Evolutionary conservation across 2,797 vertebrate genomes (phyloP).

Genomic region (Eupleurogrammus muticus): DNA sequence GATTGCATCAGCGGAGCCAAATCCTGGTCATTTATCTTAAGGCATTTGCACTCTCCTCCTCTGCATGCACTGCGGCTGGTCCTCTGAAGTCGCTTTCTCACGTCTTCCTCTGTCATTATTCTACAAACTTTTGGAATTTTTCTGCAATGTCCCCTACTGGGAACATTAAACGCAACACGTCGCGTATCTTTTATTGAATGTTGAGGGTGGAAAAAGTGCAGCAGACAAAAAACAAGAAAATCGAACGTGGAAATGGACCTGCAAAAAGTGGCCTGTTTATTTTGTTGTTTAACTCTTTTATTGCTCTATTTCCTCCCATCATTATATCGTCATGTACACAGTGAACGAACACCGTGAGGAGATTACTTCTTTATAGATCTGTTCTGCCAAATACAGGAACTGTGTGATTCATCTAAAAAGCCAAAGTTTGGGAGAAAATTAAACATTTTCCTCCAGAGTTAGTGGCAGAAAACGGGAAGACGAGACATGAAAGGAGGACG

Average conservation of each 20-base stretch:
- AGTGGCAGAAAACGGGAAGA: constrained; percentile 41
- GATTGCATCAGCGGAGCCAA: not conserved
- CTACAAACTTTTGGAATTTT: not conserved
- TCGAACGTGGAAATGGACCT: not conserved
- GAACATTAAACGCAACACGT: not conserved
- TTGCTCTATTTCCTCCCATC: not conserved
- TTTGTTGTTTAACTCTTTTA: not conserved
- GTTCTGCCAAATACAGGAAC: constrained; percentile 32
- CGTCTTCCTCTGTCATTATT: not conserved
- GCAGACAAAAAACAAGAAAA: not conserved
- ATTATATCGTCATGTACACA: not conserved
- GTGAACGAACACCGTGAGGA: not conserved
- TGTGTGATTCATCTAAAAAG: not conserved
- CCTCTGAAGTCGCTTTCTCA: not conserved
- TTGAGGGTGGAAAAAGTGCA: not conserved
- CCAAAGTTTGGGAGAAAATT: constrained; percentile 21
- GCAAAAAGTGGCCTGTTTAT: not conserved
- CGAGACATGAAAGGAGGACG: constrained; percentile 55
- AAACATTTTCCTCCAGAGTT: constrained; percentile 40
- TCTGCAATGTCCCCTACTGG: not conserved
- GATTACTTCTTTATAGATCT: not conserved
- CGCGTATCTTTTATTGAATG: not conserved
- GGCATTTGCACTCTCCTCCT: not conserved
- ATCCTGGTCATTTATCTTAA: not conserved
- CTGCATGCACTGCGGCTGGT: not conserved